phyloP scores from a whole-genome alignment of 2,113 vertebrate species.

The Naja naja region DNA sequence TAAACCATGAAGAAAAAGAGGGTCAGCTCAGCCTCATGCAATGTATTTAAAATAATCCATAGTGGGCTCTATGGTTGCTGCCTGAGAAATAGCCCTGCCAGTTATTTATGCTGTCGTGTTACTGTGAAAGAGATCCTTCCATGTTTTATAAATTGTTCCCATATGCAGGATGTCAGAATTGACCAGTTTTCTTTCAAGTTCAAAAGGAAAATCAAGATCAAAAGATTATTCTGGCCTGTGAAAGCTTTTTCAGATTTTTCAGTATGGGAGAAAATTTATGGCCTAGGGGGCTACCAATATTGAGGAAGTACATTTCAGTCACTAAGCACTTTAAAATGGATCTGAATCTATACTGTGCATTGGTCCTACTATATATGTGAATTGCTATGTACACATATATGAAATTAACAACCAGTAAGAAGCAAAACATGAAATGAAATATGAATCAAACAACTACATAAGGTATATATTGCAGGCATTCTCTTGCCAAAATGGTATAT shows the following conservation, averaged over 20 bases:
- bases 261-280: not conserved
- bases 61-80: not conserved
- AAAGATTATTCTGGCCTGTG: not conserved
- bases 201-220: conserved; percentile 12
- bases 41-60: not conserved
- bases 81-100: not conserved
- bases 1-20: not conserved
- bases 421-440: not conserved
- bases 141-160: conserved; percentile 3
- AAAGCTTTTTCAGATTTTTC: not conserved
- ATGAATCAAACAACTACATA: not conserved
- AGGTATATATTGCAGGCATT: not conserved
- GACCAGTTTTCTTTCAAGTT: not conserved
- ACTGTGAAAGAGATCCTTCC: not conserved
- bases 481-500: too few relatives aligned
- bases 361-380: not conserved
- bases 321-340: not conserved
- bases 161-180: not conserved
- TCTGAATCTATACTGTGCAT: not conserved
- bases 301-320: not conserved
- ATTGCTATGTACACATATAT: not conserved
- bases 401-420: not conserved
- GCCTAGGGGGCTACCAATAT: not conserved
- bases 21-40: not conserved
- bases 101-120: not conserved